Percentiles rank a stretch among this genome's conserved stretches.
Evolutionary conservation across 2,888 invertebrate species (phyloP).

Genomic region (Anthophora plumipes): DNA sequence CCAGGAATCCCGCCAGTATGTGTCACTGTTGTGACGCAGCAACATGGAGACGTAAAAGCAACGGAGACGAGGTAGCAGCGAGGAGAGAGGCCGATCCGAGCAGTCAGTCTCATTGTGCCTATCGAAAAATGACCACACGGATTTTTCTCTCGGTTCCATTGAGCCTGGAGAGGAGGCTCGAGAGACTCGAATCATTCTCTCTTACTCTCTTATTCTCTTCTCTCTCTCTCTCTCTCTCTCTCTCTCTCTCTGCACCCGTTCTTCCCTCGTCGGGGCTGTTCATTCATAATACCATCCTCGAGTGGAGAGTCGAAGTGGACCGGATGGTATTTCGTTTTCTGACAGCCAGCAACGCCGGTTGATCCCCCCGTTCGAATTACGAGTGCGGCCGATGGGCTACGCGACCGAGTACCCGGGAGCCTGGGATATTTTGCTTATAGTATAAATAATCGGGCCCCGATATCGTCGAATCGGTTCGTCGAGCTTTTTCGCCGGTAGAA

Average conservation of each 20-base stretch:
- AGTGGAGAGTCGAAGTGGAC: conserved; percentile 79
- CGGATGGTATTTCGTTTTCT: conserved; percentile 79
- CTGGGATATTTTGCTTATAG: conserved; percentile 69
- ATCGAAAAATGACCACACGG: conserved; percentile 80
- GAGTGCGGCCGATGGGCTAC: conserved; percentile 51
- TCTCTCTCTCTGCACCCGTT: conserved; percentile 52
- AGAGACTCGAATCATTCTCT: conserved; percentile 63
- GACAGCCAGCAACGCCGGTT: conserved; percentile 70
- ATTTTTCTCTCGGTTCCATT: conserved; percentile 79
- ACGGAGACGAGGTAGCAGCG: conserved; percentile 43
- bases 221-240: no score
- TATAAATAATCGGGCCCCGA: conserved; percentile 69
- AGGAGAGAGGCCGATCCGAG: conserved; percentile 35
- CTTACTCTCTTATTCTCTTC: no score
- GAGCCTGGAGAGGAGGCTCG: conserved; percentile 66
- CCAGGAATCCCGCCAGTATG: conserved; percentile 64
- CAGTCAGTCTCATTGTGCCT: conserved; percentile 67
- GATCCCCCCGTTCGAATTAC: conserved; percentile 66
- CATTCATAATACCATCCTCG: conserved; percentile 78
- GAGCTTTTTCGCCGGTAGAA: conserved; percentile 16
- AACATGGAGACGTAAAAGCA: conserved; percentile 56
- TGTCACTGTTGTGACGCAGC: conserved; percentile 73
- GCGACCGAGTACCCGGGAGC: conserved; percentile 56
- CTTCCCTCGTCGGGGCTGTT: conserved; percentile 65
- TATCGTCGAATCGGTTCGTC: conserved; percentile 26